These are phyloP conservation scores for Myzus persicae DNA, from an alignment of 1,140 invertebrate genomes.

Conservation along the genomic window DNA sequence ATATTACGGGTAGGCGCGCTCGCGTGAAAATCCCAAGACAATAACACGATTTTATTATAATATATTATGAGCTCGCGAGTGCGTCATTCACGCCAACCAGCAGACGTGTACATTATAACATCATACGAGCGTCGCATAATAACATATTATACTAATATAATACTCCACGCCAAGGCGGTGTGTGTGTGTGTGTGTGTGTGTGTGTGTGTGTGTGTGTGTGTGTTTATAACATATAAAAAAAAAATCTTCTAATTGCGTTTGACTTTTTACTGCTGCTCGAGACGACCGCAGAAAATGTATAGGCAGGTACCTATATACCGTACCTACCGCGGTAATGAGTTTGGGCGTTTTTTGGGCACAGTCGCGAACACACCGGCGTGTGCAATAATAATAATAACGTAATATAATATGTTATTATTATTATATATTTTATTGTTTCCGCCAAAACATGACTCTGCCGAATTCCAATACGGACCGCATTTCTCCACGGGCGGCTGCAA, in stretches of 20 bases:
- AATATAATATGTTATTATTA: not conserved
- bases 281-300: not conserved
- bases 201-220: too few species aligned
- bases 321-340: not conserved
- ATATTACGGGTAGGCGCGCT: not conserved
- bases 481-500: not conserved
- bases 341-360: conserved; percentile 12
- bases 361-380: not conserved
- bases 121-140: too few species aligned
- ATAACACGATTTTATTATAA: not conserved
- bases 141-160: too few species aligned
- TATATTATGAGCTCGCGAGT: not conserved
- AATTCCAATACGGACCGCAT: conserved; percentile 1
- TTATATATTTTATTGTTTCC: not conserved
- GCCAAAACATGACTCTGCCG: conserved; percentile 10
- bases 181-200: too few species aligned
- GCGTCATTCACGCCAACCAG: not conserved
- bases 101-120: not conserved
- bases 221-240: not conserved
- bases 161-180: too few species aligned
- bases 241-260: not conserved
- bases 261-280: not conserved
- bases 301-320: not conserved
- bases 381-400: not conserved
- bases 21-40: not conserved